Conservation (phyloP, 1,140 invertebrate genomes). For the Sycophaga agraensis region DNA sequence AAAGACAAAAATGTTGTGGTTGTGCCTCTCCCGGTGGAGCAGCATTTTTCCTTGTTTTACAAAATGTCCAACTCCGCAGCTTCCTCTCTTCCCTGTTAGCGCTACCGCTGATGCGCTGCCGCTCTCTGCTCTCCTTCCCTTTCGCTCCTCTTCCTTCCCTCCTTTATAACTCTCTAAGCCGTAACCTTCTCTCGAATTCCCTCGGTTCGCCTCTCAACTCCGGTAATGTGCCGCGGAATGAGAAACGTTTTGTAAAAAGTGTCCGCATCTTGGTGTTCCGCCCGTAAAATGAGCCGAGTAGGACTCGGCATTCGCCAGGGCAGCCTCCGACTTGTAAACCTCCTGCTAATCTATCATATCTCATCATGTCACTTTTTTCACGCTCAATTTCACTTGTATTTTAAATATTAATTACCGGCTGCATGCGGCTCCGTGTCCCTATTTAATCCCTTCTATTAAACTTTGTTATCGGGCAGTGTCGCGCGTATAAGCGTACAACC, state of each 20-base stretch:
- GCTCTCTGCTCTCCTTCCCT: background rate
- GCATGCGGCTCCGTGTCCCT: too few species aligned
- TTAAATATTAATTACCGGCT: too few species aligned
- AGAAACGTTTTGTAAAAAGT: slow-evolving; percentile 57
- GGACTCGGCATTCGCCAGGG: background rate
- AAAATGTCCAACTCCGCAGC: slow-evolving; percentile 52
- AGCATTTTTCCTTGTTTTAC: slow-evolving; percentile 59
- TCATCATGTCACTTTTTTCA: too few species aligned
- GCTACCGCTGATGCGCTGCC: background rate
- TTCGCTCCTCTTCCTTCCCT: slow-evolving; percentile 31
- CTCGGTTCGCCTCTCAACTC: slow-evolving; percentile 37
- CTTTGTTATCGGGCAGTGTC: too few species aligned
- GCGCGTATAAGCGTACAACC: too few species aligned
- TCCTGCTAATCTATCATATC: too few species aligned
- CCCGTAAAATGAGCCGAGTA: slow-evolving; percentile 33
- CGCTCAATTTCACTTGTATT: too few species aligned
- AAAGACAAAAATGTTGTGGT: slow-evolving; percentile 61
- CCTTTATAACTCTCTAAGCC: slow-evolving; percentile 26
- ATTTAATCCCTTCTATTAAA: too few species aligned
- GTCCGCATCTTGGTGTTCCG: slow-evolving; percentile 48
- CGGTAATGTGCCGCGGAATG: slow-evolving; percentile 53
- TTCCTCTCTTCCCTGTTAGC: slow-evolving; percentile 35
- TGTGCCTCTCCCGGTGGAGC: slow-evolving; percentile 50
- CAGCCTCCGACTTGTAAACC: slow-evolving; percentile 2
- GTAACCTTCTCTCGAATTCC: slow-evolving; percentile 36